These are phyloP conservation scores for Protaetia brevitarsis DNA, from an alignment of 1,140 invertebrate species.

Conservation along the genomic window DNA sequence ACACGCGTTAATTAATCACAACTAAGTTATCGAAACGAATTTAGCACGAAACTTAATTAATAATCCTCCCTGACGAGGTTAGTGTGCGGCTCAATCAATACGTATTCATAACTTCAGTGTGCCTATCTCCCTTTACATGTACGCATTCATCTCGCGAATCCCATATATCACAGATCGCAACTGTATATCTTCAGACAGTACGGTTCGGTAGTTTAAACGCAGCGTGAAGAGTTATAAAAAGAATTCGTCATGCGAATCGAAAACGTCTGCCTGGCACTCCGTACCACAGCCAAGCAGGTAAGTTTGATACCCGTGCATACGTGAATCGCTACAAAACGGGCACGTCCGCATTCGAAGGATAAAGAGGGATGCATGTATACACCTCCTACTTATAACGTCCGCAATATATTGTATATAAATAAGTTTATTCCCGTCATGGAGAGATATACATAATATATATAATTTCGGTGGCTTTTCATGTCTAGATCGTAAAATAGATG, in stretches of 20 bases:
- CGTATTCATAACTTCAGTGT: not conserved
- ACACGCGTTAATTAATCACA: no score
- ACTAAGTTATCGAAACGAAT: no score
- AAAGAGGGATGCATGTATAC: not conserved
- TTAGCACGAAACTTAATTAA: not conserved
- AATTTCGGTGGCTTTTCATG: constrained; percentile 30
- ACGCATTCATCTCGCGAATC: not conserved
- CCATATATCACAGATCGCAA: constrained; percentile 10
- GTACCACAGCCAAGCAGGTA: not conserved
- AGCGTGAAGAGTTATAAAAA: constrained; percentile 16
- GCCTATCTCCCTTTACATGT: not conserved
- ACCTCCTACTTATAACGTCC: not conserved
- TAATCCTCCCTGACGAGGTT: not conserved
- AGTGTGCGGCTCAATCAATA: not conserved
- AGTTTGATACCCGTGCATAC: not conserved
- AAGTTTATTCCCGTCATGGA: constrained; percentile 23
- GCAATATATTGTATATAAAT: constrained; percentile 25
- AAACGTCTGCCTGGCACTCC: not conserved
- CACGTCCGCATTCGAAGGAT: not conserved
- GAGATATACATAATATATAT: no score
- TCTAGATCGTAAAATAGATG: constrained; percentile 29
- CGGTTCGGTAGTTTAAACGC: not conserved
- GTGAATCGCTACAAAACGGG: not conserved
- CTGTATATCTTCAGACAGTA: not conserved
- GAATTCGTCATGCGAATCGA: not conserved